A percentile compares a stretch with the other conserved stretches of the same genome.
Evolutionary conservation across 2,113 vertebrate species (phyloP).

Genomic region (Hemicordylus capensis): DNA sequence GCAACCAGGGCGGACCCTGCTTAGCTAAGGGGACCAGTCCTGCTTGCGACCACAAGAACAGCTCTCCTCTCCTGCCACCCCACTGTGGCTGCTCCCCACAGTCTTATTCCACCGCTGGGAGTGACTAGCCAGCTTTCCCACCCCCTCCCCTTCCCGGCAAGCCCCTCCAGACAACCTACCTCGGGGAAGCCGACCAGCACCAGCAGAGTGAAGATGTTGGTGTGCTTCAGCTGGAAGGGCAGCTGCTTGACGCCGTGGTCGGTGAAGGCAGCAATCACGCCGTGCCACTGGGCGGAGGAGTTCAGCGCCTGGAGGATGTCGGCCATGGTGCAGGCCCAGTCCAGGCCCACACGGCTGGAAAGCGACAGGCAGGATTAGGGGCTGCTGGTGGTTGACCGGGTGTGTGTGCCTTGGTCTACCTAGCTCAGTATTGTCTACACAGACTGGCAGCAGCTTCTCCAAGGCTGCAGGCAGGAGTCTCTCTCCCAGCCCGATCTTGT

Average conservation of each 20-base stretch:
- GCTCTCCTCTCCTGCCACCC: too few species aligned
- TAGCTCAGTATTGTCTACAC: too few species aligned
- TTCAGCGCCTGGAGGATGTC: conserved; percentile 91
- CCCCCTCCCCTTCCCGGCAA: not conserved
- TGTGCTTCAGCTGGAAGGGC: conserved; percentile 90
- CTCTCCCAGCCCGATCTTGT: too few species aligned
- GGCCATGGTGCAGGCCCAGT: conserved; percentile 96
- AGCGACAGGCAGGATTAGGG: conserved; percentile 17
- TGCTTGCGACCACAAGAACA: too few species aligned
- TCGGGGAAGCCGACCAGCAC: conserved; percentile 97
- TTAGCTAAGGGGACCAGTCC: too few species aligned
- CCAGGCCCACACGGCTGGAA: conserved; percentile 90
- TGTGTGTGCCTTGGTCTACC: too few species aligned
- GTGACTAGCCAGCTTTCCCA: not conserved
- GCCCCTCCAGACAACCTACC: conserved; percentile 66
- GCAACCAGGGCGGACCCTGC: too few species aligned
- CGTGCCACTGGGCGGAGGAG: conserved; percentile 84
- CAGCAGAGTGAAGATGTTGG: conserved; percentile 94
- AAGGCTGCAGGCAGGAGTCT: too few species aligned
- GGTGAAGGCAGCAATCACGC: conserved; percentile 88
- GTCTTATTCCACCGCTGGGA: not conserved
- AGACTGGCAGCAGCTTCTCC: too few species aligned
- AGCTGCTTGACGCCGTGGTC: conserved; percentile 92
- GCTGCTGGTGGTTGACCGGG: too few species aligned
- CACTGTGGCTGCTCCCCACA: too few species aligned